Evolutionary conservation across 2,888 invertebrate genomes (phyloP).

Genomic region (Rhodophaea formosa): DNA sequence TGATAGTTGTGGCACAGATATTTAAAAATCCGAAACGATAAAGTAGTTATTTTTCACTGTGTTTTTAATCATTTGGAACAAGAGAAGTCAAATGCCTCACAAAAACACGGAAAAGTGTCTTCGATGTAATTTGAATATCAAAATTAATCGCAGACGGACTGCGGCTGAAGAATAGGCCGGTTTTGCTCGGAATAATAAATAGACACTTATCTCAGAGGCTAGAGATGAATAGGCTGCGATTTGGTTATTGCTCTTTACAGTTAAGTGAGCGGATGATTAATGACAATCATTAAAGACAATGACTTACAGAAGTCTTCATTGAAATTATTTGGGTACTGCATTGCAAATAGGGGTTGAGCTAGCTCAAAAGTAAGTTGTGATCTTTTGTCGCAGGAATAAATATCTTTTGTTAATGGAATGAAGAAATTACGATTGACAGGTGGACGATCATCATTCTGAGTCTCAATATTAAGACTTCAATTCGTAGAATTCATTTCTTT

Average conservation of each 20-base stretch:
- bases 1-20: no score
- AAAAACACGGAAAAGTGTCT: conserved; percentile 28
- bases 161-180: conserved; percentile 48
- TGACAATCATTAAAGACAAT: conserved; percentile 34
- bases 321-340: background rate
- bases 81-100: background rate
- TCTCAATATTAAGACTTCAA: no score
- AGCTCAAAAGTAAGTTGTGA: no score
- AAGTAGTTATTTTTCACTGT: no score
- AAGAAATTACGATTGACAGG: no score
- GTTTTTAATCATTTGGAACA: background rate
- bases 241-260: conserved; percentile 48
- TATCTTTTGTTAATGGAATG: no score
- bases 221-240: conserved; percentile 53
- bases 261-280: conserved; percentile 49
- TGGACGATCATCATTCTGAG: no score
- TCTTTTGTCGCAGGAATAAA: no score
- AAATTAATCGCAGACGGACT: conserved; percentile 59
- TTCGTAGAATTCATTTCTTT: no score
- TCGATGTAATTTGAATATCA: conserved; percentile 54
- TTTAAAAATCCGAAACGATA: no score
- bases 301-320: conserved; percentile 9
- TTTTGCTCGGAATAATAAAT: conserved; percentile 54
- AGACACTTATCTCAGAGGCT: conserved; percentile 37
- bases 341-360: no score